These are phyloP conservation scores for Neoseiulus cucumeris DNA, from an alignment of 1,140 invertebrate species.

Conservation along the genomic window DNA sequence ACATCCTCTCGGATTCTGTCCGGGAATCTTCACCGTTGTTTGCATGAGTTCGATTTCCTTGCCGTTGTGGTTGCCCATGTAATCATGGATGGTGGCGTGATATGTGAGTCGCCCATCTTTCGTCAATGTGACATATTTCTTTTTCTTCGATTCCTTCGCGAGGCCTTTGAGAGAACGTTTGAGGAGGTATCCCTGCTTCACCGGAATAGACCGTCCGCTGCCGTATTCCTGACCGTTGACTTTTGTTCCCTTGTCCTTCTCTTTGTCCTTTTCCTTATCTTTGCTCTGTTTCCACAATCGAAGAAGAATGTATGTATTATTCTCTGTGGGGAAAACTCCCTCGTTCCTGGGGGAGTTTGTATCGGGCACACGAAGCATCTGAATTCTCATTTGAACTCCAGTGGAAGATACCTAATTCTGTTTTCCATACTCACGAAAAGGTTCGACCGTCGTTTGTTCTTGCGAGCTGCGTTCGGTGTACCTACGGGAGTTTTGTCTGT, in stretches of 20 bases:
- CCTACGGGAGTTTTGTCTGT: constrained; percentile 21
- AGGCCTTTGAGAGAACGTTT: constrained; percentile 77
- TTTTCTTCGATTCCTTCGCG: constrained; percentile 89
- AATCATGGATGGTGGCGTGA: constrained; percentile 65
- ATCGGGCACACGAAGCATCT: too few relatives aligned
- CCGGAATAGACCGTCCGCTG: constrained; percentile 77
- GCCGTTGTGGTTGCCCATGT: constrained; percentile 10
- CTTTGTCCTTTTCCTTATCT: constrained; percentile 14
- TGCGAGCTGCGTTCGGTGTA: constrained; percentile 31
- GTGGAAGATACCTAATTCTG: too few relatives aligned
- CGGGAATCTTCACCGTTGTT: constrained; percentile 91
- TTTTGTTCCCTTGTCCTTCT: constrained; percentile 27
- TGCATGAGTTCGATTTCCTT: constrained; percentile 77
- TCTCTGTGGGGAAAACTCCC: too few relatives aligned
- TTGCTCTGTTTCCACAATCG: neutral
- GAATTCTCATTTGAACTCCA: too few relatives aligned
- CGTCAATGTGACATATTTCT: constrained; percentile 91
- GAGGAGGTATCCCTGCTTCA: constrained; percentile 79
- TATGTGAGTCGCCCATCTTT: constrained; percentile 85
- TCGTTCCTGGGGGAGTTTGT: too few relatives aligned
- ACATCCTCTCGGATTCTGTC: constrained; percentile 69
- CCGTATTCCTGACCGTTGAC: constrained; percentile 44
- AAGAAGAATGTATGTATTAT: too few relatives aligned
- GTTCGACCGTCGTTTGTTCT: constrained; percentile 32
- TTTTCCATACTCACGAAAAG: constrained; percentile 26